These are phyloP conservation scores for Drosophila navojoa DNA, from an alignment of 1,140 invertebrate species.

Conservation along the genomic window DNA sequence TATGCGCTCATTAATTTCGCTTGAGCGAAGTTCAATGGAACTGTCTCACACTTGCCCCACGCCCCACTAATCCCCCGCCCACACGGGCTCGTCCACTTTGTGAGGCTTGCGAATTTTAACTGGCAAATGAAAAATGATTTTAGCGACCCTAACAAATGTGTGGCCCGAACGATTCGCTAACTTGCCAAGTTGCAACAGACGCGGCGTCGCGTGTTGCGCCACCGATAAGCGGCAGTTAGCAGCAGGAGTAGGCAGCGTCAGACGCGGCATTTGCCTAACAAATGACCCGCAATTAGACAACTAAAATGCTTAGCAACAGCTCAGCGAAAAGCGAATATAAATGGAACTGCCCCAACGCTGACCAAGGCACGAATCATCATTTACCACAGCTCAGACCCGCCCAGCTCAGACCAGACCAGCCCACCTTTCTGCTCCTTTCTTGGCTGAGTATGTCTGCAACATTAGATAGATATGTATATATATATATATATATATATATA, in stretches of 20 bases:
- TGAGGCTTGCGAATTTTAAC: conserved; percentile 69
- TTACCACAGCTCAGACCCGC: not conserved
- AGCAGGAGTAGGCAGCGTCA: not conserved
- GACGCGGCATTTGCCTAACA: conserved; percentile 50
- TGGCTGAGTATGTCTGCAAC: no score
- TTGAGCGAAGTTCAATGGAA: conserved; percentile 74
- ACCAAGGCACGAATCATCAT: conserved; percentile 15
- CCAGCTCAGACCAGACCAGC: not conserved
- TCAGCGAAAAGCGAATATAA: conserved; percentile 19
- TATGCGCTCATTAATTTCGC: conserved; percentile 78
- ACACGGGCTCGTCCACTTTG: conserved; percentile 31
- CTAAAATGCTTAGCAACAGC: conserved; percentile 31
- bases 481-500: no score
- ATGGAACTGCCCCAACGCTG: conserved; percentile 19
- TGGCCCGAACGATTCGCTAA: conserved; percentile 41
- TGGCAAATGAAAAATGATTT: conserved; percentile 78
- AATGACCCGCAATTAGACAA: conserved; percentile 75
- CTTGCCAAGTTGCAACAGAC: conserved; percentile 32
- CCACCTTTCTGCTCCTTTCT: not conserved
- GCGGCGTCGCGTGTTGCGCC: conserved; percentile 23
- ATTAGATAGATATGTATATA: no score
- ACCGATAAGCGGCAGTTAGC: conserved; percentile 12
- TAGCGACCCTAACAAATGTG: conserved; percentile 52
- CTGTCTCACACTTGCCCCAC: conserved; percentile 3
- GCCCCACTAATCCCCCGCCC: not conserved